Conservation (phyloP, 2,797 vertebrate genomes). For the Notolepis coatsorum region DNA sequence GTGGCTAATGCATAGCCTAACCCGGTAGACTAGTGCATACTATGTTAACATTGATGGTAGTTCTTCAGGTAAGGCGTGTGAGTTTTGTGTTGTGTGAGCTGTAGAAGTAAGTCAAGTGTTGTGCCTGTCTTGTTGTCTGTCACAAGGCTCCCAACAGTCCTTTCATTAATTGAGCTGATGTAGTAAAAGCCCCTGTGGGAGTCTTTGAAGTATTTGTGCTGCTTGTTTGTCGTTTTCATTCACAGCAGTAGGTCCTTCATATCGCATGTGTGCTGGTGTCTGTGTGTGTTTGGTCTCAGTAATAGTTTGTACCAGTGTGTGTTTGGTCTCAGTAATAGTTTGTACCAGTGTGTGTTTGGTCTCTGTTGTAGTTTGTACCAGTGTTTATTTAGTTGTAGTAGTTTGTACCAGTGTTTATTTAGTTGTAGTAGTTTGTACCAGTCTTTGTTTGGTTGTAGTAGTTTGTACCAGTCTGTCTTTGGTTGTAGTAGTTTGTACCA, state of each 20-base stretch:
- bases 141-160: too few relatives aligned
- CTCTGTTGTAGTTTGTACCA: conserved; percentile 27
- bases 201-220: background rate
- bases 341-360: conserved; percentile 35
- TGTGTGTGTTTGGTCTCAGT: conserved; percentile 16
- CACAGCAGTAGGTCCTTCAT: background rate
- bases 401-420: conserved; percentile 40
- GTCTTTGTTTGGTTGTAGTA: background rate
- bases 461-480: background rate
- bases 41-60: background rate
- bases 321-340: conserved; percentile 31
- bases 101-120: background rate
- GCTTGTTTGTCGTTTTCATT: conserved; percentile 6
- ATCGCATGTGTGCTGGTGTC: conserved; percentile 15
- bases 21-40: background rate
- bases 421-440: background rate
- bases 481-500: background rate
- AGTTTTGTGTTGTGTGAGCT: conserved; percentile 13
- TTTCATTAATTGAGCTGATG: background rate
- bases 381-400: conserved; percentile 36
- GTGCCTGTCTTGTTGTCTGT: conserved; percentile 5
- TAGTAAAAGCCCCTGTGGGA: background rate
- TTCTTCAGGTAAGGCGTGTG: conserved; percentile 41
- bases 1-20: background rate
- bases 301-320: conserved; percentile 30